Percentiles rank a stretch among this genome's conserved stretches.
Evolutionary conservation across 2,888 invertebrate species (phyloP).

Genomic region (Ennomos fuscantarius): DNA sequence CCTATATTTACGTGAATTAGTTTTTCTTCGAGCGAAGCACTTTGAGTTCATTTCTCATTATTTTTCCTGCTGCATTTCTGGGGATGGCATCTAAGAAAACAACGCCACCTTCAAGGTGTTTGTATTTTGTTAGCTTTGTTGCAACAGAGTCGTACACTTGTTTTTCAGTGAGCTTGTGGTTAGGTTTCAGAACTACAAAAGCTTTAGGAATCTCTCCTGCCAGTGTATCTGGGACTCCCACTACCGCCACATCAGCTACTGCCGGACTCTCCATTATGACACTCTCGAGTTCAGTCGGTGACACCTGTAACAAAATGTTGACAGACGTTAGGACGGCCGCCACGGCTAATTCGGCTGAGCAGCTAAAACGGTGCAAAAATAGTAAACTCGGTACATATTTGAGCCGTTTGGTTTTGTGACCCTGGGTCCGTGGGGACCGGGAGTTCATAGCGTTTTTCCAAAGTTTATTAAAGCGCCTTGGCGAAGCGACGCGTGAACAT

Average conservation of each 20-base stretch:
- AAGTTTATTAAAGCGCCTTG: too few relatives aligned
- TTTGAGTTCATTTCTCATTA: constrained; percentile 88
- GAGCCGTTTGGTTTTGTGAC: too few relatives aligned
- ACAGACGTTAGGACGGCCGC: too few relatives aligned
- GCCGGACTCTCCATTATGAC: constrained; percentile 89
- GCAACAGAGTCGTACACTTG: constrained; percentile 85
- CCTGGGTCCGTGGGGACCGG: too few relatives aligned
- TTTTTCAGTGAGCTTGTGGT: constrained; percentile 82
- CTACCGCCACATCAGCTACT: constrained; percentile 91
- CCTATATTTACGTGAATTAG: constrained; percentile 31
- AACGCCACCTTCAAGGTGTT: constrained; percentile 89
- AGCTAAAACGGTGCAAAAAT: too few relatives aligned
- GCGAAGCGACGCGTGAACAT: too few relatives aligned
- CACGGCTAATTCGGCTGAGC: too few relatives aligned
- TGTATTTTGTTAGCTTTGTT: constrained; percentile 89
- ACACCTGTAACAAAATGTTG: constrained; percentile 85
- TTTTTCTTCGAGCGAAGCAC: constrained; percentile 61
- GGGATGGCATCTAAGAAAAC: constrained; percentile 89
- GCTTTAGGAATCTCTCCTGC: constrained; percentile 91
- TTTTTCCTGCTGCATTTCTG: constrained; percentile 91
- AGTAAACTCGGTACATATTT: too few relatives aligned
- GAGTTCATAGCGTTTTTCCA: too few relatives aligned
- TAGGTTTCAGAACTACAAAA: constrained; percentile 87
- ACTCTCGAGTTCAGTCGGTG: constrained; percentile 94
- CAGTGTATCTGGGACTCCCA: constrained; percentile 88